Evolutionary conservation across 2,888 invertebrate genomes (phyloP).

Genomic region (Temnothorax ravouxi): DNA sequence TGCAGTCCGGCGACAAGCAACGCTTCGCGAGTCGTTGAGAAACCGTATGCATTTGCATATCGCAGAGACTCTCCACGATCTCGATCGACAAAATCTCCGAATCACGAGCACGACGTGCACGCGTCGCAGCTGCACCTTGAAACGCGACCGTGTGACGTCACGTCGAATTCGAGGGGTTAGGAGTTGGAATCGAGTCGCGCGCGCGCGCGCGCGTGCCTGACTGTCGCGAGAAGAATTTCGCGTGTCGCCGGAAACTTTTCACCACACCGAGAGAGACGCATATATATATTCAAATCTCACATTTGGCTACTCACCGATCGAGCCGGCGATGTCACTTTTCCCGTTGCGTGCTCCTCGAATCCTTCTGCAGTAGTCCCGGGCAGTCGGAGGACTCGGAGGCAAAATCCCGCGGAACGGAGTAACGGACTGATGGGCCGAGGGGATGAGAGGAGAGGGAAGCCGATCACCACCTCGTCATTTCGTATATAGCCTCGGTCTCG

Average conservation of each 20-base stretch:
- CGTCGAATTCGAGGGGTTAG: not conserved
- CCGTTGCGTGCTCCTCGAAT: constrained; percentile 31
- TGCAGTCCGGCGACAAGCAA: not conserved
- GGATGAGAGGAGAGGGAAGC: not conserved
- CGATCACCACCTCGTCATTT: constrained; percentile 50
- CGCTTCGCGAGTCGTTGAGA: not conserved
- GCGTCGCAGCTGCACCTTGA: not conserved
- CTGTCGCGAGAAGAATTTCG: not conserved
- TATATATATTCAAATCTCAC: not conserved
- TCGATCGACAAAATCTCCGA: not conserved
- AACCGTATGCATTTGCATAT: constrained; percentile 1
- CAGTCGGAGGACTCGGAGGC: not conserved
- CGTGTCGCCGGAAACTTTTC: not conserved
- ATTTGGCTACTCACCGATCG: constrained; percentile 66
- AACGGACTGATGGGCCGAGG: not conserved
- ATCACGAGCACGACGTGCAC: not conserved
- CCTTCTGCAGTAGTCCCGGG: not conserved
- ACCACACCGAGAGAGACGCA: too few relatives aligned
- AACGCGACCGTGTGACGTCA: not conserved
- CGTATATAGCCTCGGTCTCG: not conserved
- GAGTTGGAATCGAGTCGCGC: not conserved
- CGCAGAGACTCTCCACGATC: not conserved
- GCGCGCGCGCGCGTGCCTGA: not conserved
- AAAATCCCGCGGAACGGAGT: constrained; percentile 27
- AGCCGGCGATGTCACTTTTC: constrained; percentile 61